These are phyloP conservation scores for Trichacis sp. DNA, from an alignment of 2,888 invertebrate genomes.

Conservation along the genomic window DNA sequence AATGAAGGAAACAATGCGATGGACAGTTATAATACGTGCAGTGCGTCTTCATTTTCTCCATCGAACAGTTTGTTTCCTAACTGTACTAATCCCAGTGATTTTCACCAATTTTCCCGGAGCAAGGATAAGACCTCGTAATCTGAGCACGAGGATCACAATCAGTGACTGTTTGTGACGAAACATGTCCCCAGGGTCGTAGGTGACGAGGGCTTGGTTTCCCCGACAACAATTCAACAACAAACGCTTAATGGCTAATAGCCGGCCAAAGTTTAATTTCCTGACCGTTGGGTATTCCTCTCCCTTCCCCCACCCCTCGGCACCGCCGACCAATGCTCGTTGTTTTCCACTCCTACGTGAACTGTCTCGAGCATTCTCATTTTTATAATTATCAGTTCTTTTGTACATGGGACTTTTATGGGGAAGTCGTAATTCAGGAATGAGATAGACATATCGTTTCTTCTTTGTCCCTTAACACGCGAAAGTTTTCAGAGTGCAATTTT, in stretches of 20 bases:
- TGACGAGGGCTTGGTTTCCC: constrained; percentile 55
- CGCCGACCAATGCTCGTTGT: constrained; percentile 13
- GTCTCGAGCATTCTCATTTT: constrained; percentile 35
- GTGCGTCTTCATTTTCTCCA: no score
- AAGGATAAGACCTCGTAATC: constrained; percentile 3
- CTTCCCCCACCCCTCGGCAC: no score
- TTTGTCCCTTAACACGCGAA: no score
- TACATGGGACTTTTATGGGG: no score
- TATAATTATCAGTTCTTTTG: constrained; percentile 39
- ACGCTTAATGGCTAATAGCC: constrained; percentile 63
- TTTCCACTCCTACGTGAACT: constrained; percentile 16
- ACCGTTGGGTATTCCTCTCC: no score
- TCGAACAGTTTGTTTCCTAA: no score
- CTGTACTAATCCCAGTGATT: background rate
- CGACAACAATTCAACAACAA: constrained; percentile 64
- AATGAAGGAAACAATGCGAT: no score
- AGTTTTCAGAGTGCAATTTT: no score
- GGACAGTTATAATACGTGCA: no score
- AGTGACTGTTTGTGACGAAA: constrained; percentile 48
- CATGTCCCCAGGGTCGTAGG: constrained; percentile 47
- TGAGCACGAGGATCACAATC: constrained; percentile 30
- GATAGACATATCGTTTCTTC: no score
- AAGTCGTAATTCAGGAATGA: no score
- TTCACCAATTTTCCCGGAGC: background rate
- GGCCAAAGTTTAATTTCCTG: constrained; percentile 67